These are phyloP conservation scores for Calliopsis andreniformis DNA, from an alignment of 1,140 invertebrate species.

Conservation along the genomic window DNA sequence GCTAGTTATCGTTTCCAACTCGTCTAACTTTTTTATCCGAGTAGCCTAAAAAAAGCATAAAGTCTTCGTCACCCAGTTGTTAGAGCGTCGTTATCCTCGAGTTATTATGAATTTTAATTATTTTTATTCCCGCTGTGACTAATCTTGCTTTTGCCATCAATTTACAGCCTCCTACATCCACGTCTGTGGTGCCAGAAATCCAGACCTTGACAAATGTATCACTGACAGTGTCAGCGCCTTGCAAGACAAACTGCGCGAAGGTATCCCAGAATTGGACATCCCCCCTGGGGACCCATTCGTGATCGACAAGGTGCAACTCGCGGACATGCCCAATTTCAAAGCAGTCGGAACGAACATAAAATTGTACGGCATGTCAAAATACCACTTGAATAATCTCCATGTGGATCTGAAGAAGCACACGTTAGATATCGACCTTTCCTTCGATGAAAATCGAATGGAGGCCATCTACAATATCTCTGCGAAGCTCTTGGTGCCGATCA, in stretches of 20 bases:
- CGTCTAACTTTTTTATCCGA: too few species aligned
- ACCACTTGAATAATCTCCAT: conserved; percentile 79
- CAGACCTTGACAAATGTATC: conserved; percentile 83
- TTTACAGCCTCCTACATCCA: conserved; percentile 85
- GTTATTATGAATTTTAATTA: neutral
- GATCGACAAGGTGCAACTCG: conserved; percentile 79
- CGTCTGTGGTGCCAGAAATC: conserved; percentile 84
- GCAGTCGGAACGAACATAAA: conserved; percentile 81
- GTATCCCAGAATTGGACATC: conserved; percentile 85
- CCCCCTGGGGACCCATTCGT: conserved; percentile 84
- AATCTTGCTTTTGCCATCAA: too few species aligned
- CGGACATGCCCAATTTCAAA: conserved; percentile 75
- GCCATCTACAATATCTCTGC: conserved; percentile 83
- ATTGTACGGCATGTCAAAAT: conserved; percentile 81
- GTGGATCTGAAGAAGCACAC: conserved; percentile 81
- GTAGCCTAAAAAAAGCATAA: too few species aligned
- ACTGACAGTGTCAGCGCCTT: conserved; percentile 82
- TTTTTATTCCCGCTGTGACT: neutral
- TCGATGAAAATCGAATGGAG: conserved; percentile 80
- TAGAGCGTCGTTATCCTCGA: too few species aligned
- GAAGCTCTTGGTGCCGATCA: conserved; percentile 79
- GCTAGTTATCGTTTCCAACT: too few species aligned
- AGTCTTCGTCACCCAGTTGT: too few species aligned
- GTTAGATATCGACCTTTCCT: conserved; percentile 76
- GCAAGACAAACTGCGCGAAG: conserved; percentile 80